Conservation (phyloP, 2,797 vertebrate genomes). For the Ciconia nigra region DNA sequence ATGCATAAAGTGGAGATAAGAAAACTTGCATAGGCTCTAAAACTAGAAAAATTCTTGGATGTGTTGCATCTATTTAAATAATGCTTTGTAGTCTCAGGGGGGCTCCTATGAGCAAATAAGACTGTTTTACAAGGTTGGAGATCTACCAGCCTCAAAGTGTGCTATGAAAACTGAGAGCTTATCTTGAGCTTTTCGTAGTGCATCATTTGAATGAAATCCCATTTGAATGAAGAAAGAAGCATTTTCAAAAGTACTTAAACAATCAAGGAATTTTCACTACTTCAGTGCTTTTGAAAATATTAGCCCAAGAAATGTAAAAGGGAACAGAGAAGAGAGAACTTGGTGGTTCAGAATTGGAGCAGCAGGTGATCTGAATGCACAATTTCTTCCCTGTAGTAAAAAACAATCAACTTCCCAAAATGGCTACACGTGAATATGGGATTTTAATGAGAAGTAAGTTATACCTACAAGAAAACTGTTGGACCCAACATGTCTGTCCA, state of each 20-base stretch:
- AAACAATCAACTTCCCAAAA: neutral
- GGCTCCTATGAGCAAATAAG: neutral
- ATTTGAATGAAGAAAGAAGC: neutral
- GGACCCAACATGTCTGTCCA: neutral
- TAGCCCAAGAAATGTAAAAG: neutral
- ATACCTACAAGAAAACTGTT: neutral
- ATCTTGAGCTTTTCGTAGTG: neutral
- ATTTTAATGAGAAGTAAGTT: conserved; percentile 2
- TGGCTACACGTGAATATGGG: neutral
- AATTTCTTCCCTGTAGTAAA: neutral
- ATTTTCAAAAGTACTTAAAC: neutral
- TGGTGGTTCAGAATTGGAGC: neutral
- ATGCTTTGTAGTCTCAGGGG: neutral
- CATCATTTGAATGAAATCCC: neutral
- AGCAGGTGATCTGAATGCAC: neutral
- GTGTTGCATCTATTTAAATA: neutral
- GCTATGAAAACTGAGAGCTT: neutral
- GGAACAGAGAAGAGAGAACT: neutral
- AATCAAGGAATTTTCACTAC: neutral
- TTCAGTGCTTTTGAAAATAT: neutral
- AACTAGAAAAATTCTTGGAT: neutral
- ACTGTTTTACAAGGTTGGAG: neutral
- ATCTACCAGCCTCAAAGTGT: neutral
- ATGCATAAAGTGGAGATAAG: neutral
- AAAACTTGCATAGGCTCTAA: neutral